A percentile compares a stretch with the other conserved stretches of the same genome.
These are phyloP conservation scores for Parambassis ranga DNA, from an alignment of 2,797 vertebrate species.

Conservation along the genomic window DNA sequence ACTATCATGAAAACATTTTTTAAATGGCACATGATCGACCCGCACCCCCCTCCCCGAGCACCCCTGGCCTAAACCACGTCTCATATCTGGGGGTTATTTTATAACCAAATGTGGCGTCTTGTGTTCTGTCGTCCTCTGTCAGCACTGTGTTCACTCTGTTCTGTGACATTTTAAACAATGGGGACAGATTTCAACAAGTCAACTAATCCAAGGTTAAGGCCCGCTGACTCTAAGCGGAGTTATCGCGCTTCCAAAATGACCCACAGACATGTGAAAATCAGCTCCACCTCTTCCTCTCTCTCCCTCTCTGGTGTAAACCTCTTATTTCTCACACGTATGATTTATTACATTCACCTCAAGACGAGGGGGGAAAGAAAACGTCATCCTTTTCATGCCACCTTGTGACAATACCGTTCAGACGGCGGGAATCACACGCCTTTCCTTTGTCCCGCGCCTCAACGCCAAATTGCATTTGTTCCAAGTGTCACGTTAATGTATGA, in stretches of 20 bases:
- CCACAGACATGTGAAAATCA: too few relatives aligned
- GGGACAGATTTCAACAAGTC: slow-evolving; percentile 1
- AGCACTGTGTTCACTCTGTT: too few relatives aligned
- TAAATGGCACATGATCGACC: too few relatives aligned
- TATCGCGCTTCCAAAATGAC: slow-evolving; percentile 1
- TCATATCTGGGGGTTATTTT: too few relatives aligned
- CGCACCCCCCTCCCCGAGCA: too few relatives aligned
- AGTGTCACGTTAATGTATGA: slow-evolving; percentile 78
- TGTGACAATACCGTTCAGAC: slow-evolving; percentile 50
- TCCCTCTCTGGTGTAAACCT: slow-evolving; percentile 10
- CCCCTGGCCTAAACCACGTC: too few relatives aligned
- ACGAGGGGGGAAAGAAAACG: slow-evolving; percentile 46
- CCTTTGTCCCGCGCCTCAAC: slow-evolving; percentile 53
- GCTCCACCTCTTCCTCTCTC: neutral
- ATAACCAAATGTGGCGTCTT: too few relatives aligned
- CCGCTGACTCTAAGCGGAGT: slow-evolving; percentile 1
- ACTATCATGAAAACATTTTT: too few relatives aligned
- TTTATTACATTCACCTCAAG: slow-evolving; percentile 59
- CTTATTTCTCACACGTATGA: slow-evolving; percentile 33
- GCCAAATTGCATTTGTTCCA: slow-evolving; percentile 79
- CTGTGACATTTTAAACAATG: slow-evolving; percentile 24
- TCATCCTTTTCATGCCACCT: slow-evolving; percentile 54
- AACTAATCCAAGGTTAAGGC: slow-evolving; percentile 38
- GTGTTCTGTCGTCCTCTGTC: too few relatives aligned
- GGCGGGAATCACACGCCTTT: slow-evolving; percentile 41